Evolutionary conservation across 2,113 vertebrate species (phyloP), one percentile per base, ranked within the genome.

Genomic region (Corvus cornix): DNA sequence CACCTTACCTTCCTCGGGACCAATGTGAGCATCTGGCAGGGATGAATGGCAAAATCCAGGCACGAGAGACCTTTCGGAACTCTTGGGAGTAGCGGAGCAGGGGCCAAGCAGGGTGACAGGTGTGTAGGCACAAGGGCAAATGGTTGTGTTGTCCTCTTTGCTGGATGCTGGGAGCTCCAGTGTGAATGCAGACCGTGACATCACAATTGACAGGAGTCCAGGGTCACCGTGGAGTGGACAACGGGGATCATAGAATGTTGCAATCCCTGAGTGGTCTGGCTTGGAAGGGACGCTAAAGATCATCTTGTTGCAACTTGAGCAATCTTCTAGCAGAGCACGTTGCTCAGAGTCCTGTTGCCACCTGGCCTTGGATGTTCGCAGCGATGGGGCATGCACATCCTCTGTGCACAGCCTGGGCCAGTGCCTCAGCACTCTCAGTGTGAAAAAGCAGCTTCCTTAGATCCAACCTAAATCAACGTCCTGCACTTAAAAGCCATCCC

Each of bases 161-260:
- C 39, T 35, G 33, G 33, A 3, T 2, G 1, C 10, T 37, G 51
- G 7, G 0, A 9, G 26, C 5, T 66, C 7, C 62, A 55, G 3
- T 3, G 19, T 16, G 9, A 14, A 13, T 5, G 3, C 7, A 7
- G 37, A 2, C 3, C 4, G 11, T n/a, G 76, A 44, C 7, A 3
- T 66, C 39, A 66, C 21, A 12, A 13, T 9, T 2, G 8, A 2
- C 55, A 18, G 26, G 19, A 35, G 2, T 11, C 12, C 20, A 19
- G 13, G 16, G 19, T 16, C 4, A 2, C 6, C 7, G 19, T 27
- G 13, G 9, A 22, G 5, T 8, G 21, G 8, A 4, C 27, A 9
- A 6, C 11, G 16, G 26, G 1, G 15, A 19, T 2, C 15, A 4
- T 3, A 3, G 37, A 55, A 19, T 35, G 24, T 7, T 53, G 14